Evolutionary conservation across 2,113 vertebrate species (phyloP), one percentile per base, ranked within the genome.

Genomic region (Gracilinanus agilis): DNA sequence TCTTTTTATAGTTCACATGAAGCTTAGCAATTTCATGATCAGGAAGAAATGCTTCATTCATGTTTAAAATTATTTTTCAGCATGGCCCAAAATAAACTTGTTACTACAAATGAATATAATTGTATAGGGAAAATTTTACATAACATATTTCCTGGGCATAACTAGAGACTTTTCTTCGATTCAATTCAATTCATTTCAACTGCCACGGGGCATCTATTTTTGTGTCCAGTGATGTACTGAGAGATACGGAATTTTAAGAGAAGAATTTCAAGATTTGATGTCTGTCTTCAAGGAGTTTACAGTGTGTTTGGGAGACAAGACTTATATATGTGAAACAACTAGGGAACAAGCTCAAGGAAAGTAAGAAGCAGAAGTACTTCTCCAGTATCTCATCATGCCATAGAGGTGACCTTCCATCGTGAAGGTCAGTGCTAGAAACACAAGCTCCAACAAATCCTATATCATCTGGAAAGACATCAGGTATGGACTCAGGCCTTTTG

Each of bases 41-140:
- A 91, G 44, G 89, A 67, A 93, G 9, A 90, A 96, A 89, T 92
- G 0, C 25, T 96, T 96, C 92, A 93, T 94, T 95, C 27, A 34
- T 94, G 92, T 19, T 34, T 88, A 89, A 29, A 27, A 94, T 95
- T 96, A 12, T 55, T 97, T 97, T 95, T 25, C 90, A 97, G 90
- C 75, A 88, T 0, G 93, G 96, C 89, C 56, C 92, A 90, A 95
- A 91, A 92, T 61, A 56, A 24, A 24, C 0, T 24, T 91, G 55
- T 93, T 94, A 55, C 55, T 93, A 27, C 25, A 55, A 89, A 55
- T 92, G 92, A 90, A 53, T 53, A 2, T 27, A 89, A 89, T 89
- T 61, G 95, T 55, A 91, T 93, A 92, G 91, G 83, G 9, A 61
- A 55, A 25, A 75, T 61, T 93, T 89, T 92, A 91, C 34, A n/a